These are phyloP conservation scores for Sander lucioperca DNA, from an alignment of 2,113 vertebrate genomes.

Conservation along the genomic window DNA sequence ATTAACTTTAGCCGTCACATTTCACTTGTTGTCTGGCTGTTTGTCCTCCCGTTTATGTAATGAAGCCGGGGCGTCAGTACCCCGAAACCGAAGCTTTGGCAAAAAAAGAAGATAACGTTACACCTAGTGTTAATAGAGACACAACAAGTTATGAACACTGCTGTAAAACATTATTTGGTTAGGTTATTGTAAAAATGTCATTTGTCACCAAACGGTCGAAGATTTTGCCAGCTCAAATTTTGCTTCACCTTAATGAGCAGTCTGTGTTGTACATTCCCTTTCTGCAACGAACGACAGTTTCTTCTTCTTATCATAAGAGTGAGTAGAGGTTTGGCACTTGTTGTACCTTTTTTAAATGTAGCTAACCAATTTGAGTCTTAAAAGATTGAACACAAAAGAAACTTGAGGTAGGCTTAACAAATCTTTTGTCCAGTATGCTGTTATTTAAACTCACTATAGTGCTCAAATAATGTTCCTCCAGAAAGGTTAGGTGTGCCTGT, in stretches of 20 bases:
- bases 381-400: not conserved
- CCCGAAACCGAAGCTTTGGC: not conserved
- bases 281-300: not conserved
- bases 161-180: not conserved
- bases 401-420: not conserved
- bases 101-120: no score
- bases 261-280: not conserved
- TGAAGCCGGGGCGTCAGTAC: not conserved
- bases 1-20: slow-evolving; percentile 38
- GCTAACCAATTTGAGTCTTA: not conserved
- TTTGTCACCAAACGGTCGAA: not conserved
- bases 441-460: not conserved
- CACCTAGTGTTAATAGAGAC: no score
- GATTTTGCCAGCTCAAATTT: no score
- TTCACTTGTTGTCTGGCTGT: slow-evolving; percentile 2
- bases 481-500: not conserved
- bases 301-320: not conserved
- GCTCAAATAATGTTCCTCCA: not conserved
- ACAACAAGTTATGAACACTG: not conserved
- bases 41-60: slow-evolving; percentile 2
- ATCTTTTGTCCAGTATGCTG: not conserved
- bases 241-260: not conserved
- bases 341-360: not conserved
- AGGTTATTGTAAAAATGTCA: not conserved
- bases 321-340: not conserved